Conservation (phyloP, 2,797 vertebrate genomes). For the Borostomias antarcticus region DNA sequence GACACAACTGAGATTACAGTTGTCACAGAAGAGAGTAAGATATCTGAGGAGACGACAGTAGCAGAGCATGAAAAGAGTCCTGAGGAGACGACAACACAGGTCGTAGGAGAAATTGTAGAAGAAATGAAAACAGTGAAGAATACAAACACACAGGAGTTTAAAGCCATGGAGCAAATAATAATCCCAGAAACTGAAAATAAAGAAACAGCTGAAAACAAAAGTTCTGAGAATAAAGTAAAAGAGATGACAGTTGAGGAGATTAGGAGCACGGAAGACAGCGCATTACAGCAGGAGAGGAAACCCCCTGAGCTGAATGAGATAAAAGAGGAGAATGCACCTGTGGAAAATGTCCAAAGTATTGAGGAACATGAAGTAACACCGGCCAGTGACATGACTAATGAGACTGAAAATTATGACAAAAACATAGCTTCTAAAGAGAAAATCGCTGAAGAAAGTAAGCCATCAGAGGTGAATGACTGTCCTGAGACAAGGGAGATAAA, state of each 20-base stretch:
- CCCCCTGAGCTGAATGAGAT: neutral
- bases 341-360: neutral
- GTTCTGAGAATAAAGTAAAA: neutral
- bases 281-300: neutral
- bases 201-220: neutral
- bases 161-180: neutral
- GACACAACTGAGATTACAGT: no score
- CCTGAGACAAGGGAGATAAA: neutral
- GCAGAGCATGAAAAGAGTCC: no score
- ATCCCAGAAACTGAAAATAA: neutral
- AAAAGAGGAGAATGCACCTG: neutral
- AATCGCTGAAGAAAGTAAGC: neutral
- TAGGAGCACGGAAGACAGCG: neutral
- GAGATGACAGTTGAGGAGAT: neutral
- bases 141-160: neutral
- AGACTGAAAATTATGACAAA: no score
- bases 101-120: neutral
- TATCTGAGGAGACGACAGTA: no score
- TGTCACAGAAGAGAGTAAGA: no score
- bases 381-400: no score
- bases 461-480: neutral
- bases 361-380: no score
- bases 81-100: no score
- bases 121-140: neutral
- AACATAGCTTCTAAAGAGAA: neutral